Evolutionary conservation across 2,113 vertebrate species (phyloP).

Genomic region (Salvator merianae): DNA sequence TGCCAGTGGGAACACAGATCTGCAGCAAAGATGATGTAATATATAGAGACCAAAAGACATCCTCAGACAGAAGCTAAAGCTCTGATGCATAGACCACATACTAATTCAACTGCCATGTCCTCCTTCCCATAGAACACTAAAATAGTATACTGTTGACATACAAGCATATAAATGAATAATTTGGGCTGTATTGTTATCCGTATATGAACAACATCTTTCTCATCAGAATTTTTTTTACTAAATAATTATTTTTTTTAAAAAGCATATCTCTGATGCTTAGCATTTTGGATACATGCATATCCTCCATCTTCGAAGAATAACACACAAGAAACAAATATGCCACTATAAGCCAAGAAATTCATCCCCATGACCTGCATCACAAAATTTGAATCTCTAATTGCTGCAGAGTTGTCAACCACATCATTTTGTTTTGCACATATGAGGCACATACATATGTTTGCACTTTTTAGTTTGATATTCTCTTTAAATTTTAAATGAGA

Average conservation of each 20-base stretch:
- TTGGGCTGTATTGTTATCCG: too few species aligned
- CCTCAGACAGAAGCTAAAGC: conserved; percentile 72
- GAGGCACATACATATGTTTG: too few species aligned
- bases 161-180: conserved; percentile 32
- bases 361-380: not conserved
- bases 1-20: conserved; percentile 69
- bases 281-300: not conserved
- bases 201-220: too few species aligned
- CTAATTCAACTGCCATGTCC: conserved; percentile 65
- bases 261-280: not conserved
- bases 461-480: too few species aligned
- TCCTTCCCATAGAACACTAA: conserved; percentile 49
- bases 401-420: not conserved
- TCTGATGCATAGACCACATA: conserved; percentile 69
- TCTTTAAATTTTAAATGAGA: too few species aligned
- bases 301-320: not conserved
- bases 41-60: conserved; percentile 72
- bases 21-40: conserved; percentile 77
- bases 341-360: not conserved
- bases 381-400: not conserved
- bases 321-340: not conserved
- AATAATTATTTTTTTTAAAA: not conserved
- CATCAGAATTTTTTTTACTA: too few species aligned
- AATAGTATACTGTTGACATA: conserved; percentile 40
- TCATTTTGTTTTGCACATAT: not conserved